Conservation (phyloP, 2,888 invertebrate genomes). For the Dioctria rufipes region DNA sequence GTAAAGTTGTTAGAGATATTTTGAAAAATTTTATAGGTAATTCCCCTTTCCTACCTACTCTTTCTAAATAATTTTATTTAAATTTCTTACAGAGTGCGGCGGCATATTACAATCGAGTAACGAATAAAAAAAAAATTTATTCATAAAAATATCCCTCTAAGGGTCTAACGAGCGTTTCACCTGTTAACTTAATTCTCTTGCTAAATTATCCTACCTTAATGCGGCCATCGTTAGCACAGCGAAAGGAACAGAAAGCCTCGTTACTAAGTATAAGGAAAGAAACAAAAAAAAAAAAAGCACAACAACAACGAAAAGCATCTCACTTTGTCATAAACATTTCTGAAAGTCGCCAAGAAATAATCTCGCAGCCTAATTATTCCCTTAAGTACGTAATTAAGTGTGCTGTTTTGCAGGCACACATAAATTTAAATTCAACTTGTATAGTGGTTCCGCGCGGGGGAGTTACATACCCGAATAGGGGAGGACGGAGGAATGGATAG, state of each 20-base stretch:
- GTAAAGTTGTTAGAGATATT: no score
- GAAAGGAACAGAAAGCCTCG: no score
- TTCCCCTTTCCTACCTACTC: no score
- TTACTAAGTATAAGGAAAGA: no score
- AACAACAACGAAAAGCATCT: not conserved
- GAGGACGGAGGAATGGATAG: not conserved
- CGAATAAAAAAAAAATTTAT: no score
- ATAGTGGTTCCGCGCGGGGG: not conserved
- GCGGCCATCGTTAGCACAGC: not conserved
- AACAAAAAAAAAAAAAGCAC: not conserved
- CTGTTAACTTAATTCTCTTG: not conserved
- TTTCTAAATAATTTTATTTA: no score
- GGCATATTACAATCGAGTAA: no score
- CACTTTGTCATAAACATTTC: not conserved
- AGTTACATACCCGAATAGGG: not conserved
- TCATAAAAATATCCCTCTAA: no score
- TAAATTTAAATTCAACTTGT: constrained; percentile 9
- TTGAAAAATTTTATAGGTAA: no score
- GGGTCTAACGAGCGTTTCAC: no score
- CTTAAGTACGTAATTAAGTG: constrained; percentile 11
- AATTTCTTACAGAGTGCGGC: no score
- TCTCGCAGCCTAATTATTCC: constrained; percentile 7
- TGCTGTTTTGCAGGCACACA: not conserved
- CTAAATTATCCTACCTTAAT: not conserved
- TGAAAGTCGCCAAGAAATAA: not conserved